A percentile compares a stretch with the other conserved stretches of the same genome.
Evolutionary conservation across 2,888 invertebrate genomes (phyloP).

Genomic region (Mystacides longicornis): DNA sequence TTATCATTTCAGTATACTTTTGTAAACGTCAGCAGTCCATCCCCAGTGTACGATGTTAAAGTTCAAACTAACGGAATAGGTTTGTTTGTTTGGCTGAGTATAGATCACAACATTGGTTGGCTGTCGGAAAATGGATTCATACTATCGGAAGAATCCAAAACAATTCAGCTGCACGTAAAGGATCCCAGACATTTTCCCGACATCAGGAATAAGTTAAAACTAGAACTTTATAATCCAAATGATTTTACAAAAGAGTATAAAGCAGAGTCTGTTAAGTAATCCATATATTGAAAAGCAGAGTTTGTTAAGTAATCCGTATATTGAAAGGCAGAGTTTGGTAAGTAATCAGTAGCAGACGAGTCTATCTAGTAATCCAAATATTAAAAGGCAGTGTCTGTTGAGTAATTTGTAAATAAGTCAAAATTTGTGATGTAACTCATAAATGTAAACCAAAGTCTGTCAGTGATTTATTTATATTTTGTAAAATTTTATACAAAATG

Average conservation of each 20-base stretch:
- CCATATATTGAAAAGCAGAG: too few species aligned
- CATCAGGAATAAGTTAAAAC: neutral
- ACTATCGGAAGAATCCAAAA: conserved; percentile 33
- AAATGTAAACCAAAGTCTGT: too few species aligned
- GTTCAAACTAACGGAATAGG: conserved; percentile 47
- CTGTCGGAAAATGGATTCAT: conserved; percentile 75
- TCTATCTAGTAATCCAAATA: too few species aligned
- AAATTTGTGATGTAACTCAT: too few species aligned
- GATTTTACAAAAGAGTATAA: conserved; percentile 6
- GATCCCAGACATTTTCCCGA: neutral
- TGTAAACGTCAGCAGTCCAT: conserved; percentile 6
- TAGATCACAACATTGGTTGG: conserved; percentile 46
- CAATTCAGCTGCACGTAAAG: conserved; percentile 7
- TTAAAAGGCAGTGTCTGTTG: too few species aligned
- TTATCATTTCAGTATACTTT: conserved; percentile 9
- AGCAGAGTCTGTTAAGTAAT: neutral
- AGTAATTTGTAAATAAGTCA: too few species aligned
- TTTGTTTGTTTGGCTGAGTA: conserved; percentile 64
- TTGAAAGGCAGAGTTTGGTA: too few species aligned
- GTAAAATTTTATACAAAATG: too few species aligned
- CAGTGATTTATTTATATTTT: too few species aligned
- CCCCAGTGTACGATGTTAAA: conserved; percentile 28
- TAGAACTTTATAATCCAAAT: conserved; percentile 3
- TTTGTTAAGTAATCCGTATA: too few species aligned
- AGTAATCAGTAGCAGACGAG: too few species aligned